Evolutionary conservation across 2,888 invertebrate species (phyloP).

Genomic region (Andrena haemorrhoa): DNA sequence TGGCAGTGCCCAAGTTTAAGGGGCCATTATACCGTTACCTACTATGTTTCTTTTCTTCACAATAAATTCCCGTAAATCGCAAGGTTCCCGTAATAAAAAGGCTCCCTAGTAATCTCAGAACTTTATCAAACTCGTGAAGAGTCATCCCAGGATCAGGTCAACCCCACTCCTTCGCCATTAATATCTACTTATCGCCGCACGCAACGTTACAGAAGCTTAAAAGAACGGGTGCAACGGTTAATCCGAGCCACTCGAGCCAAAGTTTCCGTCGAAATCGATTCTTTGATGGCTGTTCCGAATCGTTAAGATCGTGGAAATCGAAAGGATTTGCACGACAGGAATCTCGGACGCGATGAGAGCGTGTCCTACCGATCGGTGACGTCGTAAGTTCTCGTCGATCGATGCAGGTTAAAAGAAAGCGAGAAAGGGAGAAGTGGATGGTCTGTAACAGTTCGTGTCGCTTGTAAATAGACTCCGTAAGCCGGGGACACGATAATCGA

Average conservation of each 20-base stretch:
- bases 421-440: constrained; percentile 20
- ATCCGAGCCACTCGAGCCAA: background rate
- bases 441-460: constrained; percentile 45
- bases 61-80: no score
- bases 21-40: no score
- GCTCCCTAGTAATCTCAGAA: no score
- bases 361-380: constrained; percentile 24
- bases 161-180: background rate
- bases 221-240: background rate
- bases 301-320: background rate
- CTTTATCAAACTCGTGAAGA: background rate
- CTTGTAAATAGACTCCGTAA: constrained; percentile 55
- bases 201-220: background rate
- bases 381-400: constrained; percentile 7
- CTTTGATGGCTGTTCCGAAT: background rate
- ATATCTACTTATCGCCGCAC: background rate
- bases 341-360: constrained; percentile 18
- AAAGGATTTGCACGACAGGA: background rate
- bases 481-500: constrained; percentile 55
- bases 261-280: background rate
- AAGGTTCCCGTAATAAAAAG: no score
- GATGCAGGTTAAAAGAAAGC: background rate
- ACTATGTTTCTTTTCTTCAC: no score
- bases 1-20: no score
- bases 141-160: background rate